Percentiles rank a stretch among this genome's conserved stretches.
Evolutionary conservation across 1,140 invertebrate genomes (phyloP).

Genomic region (Penaeus indicus): DNA sequence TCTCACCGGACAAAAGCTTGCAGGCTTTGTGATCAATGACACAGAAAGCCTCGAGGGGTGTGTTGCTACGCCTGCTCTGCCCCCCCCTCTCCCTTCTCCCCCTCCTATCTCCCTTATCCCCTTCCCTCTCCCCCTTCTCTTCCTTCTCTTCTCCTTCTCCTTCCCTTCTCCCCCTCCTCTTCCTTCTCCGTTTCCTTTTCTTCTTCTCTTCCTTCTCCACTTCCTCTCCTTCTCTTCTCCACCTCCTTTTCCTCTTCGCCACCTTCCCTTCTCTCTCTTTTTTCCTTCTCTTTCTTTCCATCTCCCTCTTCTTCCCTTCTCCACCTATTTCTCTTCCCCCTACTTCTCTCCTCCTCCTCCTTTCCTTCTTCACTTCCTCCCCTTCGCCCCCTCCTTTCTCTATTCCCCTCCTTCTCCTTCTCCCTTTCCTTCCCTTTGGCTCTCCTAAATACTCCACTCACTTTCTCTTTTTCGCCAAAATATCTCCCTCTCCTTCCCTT

Average conservation of each 20-base stretch:
- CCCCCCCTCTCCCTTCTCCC: neutral
- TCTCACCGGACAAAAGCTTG: too few relatives aligned
- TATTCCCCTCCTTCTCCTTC: too few relatives aligned
- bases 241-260: neutral
- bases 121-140: neutral
- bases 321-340: neutral
- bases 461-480: neutral
- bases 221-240: neutral
- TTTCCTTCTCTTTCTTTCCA: neutral
- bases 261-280: too few relatives aligned
- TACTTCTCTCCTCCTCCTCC: neutral
- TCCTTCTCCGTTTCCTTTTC: neutral
- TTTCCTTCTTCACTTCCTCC: neutral
- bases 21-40: too few relatives aligned
- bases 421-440: neutral
- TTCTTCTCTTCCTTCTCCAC: neutral
- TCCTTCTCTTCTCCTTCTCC: neutral
- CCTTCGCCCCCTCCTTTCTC: neutral
- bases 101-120: neutral
- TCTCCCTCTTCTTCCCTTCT: too few relatives aligned
- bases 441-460: neutral
- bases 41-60: too few relatives aligned
- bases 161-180: neutral
- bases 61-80: neutral
- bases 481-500: neutral